Conservation (phyloP, 1,140 invertebrate genomes). For the Argopecten irradians region DNA sequence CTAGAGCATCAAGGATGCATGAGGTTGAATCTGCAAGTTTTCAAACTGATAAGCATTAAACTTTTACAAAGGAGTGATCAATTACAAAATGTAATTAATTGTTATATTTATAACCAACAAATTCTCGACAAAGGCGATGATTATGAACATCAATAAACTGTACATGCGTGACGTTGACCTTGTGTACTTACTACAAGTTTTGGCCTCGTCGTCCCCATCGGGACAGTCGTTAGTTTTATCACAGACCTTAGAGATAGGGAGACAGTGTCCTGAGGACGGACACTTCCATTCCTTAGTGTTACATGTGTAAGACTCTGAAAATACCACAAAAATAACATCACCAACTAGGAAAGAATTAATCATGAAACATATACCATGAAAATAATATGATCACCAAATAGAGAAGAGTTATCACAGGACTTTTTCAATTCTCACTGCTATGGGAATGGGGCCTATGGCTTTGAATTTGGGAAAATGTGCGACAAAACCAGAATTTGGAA, state of each 20-base stretch:
- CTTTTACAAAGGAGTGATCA: too few relatives aligned
- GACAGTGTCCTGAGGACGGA: conserved; percentile 88
- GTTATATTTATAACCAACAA: too few relatives aligned
- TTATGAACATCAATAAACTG: too few relatives aligned
- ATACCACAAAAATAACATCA: neutral
- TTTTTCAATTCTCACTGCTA: neutral
- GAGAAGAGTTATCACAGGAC: neutral
- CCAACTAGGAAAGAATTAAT: neutral
- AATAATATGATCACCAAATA: neutral
- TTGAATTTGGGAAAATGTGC: too few relatives aligned
- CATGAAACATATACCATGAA: neutral
- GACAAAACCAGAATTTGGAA: neutral
- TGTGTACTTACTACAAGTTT: conserved; percentile 88
- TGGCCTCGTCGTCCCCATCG: conserved; percentile 92
- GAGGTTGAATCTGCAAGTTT: too few relatives aligned
- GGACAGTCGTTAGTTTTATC: conserved; percentile 93
- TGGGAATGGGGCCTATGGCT: too few relatives aligned
- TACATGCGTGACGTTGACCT: neutral
- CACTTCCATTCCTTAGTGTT: conserved; percentile 95
- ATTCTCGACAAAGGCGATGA: too few relatives aligned
- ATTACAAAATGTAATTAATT: too few relatives aligned
- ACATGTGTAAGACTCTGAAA: conserved; percentile 79
- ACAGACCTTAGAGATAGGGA: conserved; percentile 90
- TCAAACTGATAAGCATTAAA: too few relatives aligned
- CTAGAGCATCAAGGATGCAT: too few relatives aligned